Evolutionary conservation across 2,888 invertebrate genomes (phyloP).

Genomic region (Cheilosia pagana): DNA sequence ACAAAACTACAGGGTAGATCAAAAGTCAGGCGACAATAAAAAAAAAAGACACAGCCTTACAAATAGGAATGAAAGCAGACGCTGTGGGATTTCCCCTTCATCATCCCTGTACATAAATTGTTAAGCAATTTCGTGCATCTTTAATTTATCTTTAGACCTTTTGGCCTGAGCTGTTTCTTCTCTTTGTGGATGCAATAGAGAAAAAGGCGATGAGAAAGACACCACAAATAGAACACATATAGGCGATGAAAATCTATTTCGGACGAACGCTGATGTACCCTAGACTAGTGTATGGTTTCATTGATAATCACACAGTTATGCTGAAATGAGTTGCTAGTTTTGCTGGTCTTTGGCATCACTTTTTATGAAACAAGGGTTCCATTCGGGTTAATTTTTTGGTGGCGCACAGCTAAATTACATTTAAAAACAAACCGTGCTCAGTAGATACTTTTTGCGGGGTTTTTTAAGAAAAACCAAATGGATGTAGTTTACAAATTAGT

Average conservation of each 20-base stretch:
- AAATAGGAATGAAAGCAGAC: slow-evolving; percentile 20
- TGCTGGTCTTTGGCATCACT: too few species aligned
- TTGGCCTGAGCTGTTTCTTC: slow-evolving; percentile 42
- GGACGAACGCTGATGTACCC: not conserved
- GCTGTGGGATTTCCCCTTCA: slow-evolving; percentile 40
- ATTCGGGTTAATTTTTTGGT: too few species aligned
- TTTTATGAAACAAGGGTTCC: too few species aligned
- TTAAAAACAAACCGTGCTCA: too few species aligned
- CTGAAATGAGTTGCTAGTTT: not conserved
- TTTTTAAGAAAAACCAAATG: too few species aligned
- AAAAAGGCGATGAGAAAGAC: slow-evolving; percentile 14
- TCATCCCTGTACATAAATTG: slow-evolving; percentile 22
- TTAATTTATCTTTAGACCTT: slow-evolving; percentile 54
- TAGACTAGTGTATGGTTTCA: not conserved
- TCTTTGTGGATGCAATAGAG: slow-evolving; percentile 22
- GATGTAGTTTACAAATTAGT: too few species aligned
- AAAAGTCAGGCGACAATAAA: slow-evolving; percentile 28
- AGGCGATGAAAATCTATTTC: not conserved
- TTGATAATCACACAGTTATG: too few species aligned
- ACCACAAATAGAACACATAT: not conserved
- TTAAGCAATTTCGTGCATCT: slow-evolving; percentile 43
- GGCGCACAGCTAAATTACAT: too few species aligned
- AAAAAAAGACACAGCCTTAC: not conserved
- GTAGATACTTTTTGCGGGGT: too few species aligned
- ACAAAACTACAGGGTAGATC: slow-evolving; percentile 17